These are phyloP conservation scores for Hymenopus coronatus DNA, from an alignment of 2,888 invertebrate species.

Conservation along the genomic window DNA sequence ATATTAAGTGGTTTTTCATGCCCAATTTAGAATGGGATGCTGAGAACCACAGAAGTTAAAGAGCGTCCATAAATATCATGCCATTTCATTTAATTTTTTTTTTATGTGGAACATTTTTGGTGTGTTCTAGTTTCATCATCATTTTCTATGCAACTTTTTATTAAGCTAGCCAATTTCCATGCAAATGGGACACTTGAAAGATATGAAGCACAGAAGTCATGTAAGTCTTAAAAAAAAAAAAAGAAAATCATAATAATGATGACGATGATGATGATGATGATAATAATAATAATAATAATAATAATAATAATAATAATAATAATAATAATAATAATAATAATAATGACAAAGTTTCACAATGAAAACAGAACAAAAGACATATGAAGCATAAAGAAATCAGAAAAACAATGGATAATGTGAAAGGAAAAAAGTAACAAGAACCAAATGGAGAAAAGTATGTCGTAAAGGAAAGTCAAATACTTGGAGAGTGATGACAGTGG, in stretches of 20 bases:
- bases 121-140: not conserved
- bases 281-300: no score
- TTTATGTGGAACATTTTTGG: no score
- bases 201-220: constrained; percentile 34
- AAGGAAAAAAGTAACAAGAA: constrained; percentile 29
- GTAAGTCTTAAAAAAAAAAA: constrained; percentile 28
- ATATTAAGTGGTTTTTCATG: no score
- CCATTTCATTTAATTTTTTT: no score
- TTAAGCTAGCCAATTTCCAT: constrained; percentile 33
- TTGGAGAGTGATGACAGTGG: constrained; percentile 59
- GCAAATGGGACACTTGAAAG: constrained; percentile 34
- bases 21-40: no score
- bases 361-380: constrained; percentile 23
- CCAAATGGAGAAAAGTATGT: constrained; percentile 32
- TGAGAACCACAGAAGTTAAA: no score
- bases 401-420: constrained; percentile 35
- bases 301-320: no score
- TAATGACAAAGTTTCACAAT: constrained; percentile 11
- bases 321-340: no score
- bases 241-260: no score
- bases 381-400: constrained; percentile 27
- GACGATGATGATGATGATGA: no score
- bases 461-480: constrained; percentile 43
- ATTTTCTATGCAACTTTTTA: not conserved
- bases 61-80: no score